Percentiles rank a stretch among this genome's conserved stretches.
Conservation (phyloP, 30 jellyfish, hydroid and myxozoan species). For the Nemopilema nomurai region DNA sequence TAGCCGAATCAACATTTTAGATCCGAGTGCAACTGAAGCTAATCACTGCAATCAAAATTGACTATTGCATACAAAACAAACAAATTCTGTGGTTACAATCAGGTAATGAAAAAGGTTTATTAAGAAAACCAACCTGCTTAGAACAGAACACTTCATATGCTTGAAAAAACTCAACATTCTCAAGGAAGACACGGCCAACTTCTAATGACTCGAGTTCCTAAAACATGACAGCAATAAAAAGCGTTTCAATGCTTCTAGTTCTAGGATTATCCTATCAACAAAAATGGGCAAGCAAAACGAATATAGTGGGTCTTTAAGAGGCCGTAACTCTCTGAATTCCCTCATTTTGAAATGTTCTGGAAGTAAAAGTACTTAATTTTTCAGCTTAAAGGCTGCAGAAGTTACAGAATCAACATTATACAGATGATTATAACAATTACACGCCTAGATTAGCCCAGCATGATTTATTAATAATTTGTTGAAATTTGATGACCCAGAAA, state of each 20-base stretch:
- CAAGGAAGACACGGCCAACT: slow-evolving; percentile 84
- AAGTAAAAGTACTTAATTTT: not conserved
- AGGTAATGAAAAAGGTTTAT: not conserved
- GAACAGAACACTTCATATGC: slow-evolving; percentile 89
- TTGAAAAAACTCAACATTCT: slow-evolving; percentile 82
- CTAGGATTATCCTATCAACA: too few relatives aligned
- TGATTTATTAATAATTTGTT: not conserved
- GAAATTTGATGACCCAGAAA: not conserved
- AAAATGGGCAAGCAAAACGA: too few relatives aligned
- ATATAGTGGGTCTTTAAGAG: too few relatives aligned
- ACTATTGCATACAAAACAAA: not conserved
- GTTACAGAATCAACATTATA: too few relatives aligned
- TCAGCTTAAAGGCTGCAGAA: not conserved
- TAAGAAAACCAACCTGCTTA: slow-evolving; percentile 52
- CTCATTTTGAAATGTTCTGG: too few relatives aligned
- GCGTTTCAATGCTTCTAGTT: too few relatives aligned
- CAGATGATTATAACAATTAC: not conserved
- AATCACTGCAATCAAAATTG: too few relatives aligned
- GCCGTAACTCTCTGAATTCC: too few relatives aligned
- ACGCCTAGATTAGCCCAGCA: not conserved
- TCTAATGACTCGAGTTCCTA: slow-evolving; percentile 65
- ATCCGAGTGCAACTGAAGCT: too few relatives aligned
- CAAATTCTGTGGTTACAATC: not conserved
- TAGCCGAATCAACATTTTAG: too few relatives aligned
- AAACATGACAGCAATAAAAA: not conserved